Percentiles rank a stretch among this genome's conserved stretches.
These are phyloP conservation scores for Paracanthobrama guichenoti DNA, from an alignment of 2,113 vertebrate species.

Conservation along the genomic window DNA sequence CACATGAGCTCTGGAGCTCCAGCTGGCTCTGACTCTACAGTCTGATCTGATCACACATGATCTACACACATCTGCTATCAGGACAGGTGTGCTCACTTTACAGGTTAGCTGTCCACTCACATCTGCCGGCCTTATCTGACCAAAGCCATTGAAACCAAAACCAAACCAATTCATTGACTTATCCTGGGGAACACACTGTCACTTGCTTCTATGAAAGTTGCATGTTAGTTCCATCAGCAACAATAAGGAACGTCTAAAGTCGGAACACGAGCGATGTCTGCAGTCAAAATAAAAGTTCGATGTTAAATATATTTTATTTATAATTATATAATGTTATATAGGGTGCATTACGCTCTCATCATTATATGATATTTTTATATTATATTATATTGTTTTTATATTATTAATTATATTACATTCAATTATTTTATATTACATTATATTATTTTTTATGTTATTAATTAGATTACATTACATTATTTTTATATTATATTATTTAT, in stretches of 20 bases:
- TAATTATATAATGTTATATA: no score
- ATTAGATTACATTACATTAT: no score
- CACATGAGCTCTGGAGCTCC: conserved; percentile 71
- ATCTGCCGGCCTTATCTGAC: conserved; percentile 65
- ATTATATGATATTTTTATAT: no score
- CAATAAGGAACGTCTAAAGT: not conserved
- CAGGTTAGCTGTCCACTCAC: not conserved
- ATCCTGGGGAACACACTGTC: not conserved
- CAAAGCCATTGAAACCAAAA: conserved; percentile 83
- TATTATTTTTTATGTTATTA: no score
- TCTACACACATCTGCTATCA: conserved; percentile 3
- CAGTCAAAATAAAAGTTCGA: conserved; percentile 25
- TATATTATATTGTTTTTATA: no score
- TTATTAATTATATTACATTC: no score
- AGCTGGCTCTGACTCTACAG: conserved; percentile 62
- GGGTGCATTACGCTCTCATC: no score
- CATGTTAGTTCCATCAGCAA: not conserved
- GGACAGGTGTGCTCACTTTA: conserved; percentile 61
- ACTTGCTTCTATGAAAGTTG: not conserved
- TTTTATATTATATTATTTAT: no score
- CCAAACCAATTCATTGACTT: conserved; percentile 77
- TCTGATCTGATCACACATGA: not conserved
- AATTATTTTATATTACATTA: no score
- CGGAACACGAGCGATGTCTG: not conserved
- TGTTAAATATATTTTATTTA: no score